Evolutionary conservation across 2,888 invertebrate species (phyloP).

Genomic region (Octonoba sinensis): DNA sequence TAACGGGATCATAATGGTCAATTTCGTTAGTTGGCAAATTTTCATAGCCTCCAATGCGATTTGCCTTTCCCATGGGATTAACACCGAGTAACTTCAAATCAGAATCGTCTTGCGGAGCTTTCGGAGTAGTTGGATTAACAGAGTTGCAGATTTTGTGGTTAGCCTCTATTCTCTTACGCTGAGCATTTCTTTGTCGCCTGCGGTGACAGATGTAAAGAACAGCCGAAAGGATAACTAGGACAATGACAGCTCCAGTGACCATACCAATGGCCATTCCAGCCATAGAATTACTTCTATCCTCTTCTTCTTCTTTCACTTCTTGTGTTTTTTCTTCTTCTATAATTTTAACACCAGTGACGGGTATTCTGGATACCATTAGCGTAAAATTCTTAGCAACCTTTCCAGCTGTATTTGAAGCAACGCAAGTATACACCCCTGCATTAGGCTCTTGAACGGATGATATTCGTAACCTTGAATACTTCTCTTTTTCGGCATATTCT

Average conservation of each 20-base stretch:
- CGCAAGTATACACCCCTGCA: conserved; percentile 63
- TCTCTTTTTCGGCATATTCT: conserved; percentile 47
- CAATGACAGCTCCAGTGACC: conserved; percentile 54
- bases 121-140: conserved; percentile 52
- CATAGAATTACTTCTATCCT: conserved; percentile 51
- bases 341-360: conserved; percentile 61
- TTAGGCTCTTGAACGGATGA: conserved; percentile 64
- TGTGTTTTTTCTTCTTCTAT: conserved; percentile 64
- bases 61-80: conserved; percentile 50
- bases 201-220: conserved; percentile 57
- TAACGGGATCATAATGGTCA: conserved; percentile 51
- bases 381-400: conserved; percentile 63
- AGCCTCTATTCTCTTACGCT: conserved; percentile 54
- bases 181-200: conserved; percentile 41
- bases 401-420: conserved; percentile 60
- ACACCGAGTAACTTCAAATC: conserved; percentile 56
- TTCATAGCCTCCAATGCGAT: conserved; percentile 56
- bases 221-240: conserved; percentile 49
- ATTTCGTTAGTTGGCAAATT: conserved; percentile 57
- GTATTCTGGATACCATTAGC: conserved; percentile 58
- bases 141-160: conserved; percentile 60
- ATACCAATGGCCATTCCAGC: conserved; percentile 64
- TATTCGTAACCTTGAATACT: conserved; percentile 56
- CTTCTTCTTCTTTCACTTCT: conserved; percentile 64
- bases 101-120: conserved; percentile 53